Base-by-base conservation (phyloP, 2,888 invertebrate species). In the Lasioglossum vierecki region DNA sequence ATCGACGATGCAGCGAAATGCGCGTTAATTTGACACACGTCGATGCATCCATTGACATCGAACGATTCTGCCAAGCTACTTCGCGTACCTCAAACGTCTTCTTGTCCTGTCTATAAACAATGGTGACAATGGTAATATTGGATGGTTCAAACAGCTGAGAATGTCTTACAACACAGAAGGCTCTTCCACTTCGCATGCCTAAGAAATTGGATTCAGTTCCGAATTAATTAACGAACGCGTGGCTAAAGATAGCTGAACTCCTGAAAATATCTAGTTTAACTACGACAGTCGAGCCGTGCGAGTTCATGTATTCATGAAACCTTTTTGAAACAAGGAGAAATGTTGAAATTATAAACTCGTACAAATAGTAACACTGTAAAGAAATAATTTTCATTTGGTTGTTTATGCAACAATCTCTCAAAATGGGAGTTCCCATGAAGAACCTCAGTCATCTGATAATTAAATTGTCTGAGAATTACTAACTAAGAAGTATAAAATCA, bases 21-120 rank as follows among this genome's bases (percentile, higher is more conserved):
- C 57, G 46, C 35, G 53, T 76, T 71, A 71, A n/a, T 26, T 73
- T 44, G 35, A 22, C 15, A 26, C n/a, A 53, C 68, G 22, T 74
- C 68, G 41, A 53, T 41, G 22, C 41, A 11, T 41, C n/a, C 39
- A n/a, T 68, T 26, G n/a, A 13, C 35, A 18, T 41, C 22, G 9
- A 6, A 18, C 71, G 41, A n/a, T 44, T 26, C 22, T 44, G 1
- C 11, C 71, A 22, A 11, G 35, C 30, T 35, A 2, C 8, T 30
- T 30, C 15, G 44, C n/a, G 22, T 39, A 44, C 44, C n/a, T 63
- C 41, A 9, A 22, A 13, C 8, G 18, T 18, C 30, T 66, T 66
- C 60, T 66, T 15, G 18, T 6, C 2, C 15, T 66, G 30, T 30
- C 66, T 66, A 30, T 0, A 66, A 66, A 35, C 66, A 26, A 35